Conservation (phyloP, 2,797 vertebrate species). For the Sardinella longiceps region DNA sequence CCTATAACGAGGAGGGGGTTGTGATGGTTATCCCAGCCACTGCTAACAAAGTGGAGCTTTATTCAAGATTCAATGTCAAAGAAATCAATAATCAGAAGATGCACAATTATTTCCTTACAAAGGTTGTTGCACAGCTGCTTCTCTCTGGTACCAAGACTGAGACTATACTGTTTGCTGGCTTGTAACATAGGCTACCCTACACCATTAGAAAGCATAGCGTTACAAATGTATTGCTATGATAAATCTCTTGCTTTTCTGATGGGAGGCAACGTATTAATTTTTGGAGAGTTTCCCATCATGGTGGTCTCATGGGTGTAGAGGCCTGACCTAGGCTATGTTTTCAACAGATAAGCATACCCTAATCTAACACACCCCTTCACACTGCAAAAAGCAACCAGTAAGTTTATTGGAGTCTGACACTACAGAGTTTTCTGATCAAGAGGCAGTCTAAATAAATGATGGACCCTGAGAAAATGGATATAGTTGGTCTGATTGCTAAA, state of each 20-base stretch:
- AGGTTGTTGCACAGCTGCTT: no score
- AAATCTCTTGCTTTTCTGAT: not conserved
- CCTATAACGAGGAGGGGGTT: not conserved
- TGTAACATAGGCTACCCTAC: no score
- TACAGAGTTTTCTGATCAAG: not conserved
- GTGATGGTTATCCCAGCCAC: not conserved
- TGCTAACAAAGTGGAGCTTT: no score
- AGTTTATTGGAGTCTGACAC: not conserved
- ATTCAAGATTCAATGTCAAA: not conserved
- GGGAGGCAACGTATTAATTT: not conserved
- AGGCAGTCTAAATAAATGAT: conserved; percentile 53
- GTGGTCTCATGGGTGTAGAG: conserved; percentile 44
- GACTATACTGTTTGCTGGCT: no score
- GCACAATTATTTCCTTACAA: no score
- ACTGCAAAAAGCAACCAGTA: not conserved
- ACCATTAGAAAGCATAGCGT: no score
- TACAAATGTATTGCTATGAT: no score
- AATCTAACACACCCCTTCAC: conserved; percentile 58
- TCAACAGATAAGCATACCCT: conserved; percentile 71
- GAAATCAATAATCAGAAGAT: no score
- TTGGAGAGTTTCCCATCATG: conserved; percentile 29
- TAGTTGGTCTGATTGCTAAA: conserved; percentile 74
- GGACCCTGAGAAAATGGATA: conserved; percentile 69
- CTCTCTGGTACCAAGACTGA: no score
- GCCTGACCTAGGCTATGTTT: conserved; percentile 63